Conservation (phyloP, 2,113 vertebrate genomes). For the Mormoops blainvillei region DNA sequence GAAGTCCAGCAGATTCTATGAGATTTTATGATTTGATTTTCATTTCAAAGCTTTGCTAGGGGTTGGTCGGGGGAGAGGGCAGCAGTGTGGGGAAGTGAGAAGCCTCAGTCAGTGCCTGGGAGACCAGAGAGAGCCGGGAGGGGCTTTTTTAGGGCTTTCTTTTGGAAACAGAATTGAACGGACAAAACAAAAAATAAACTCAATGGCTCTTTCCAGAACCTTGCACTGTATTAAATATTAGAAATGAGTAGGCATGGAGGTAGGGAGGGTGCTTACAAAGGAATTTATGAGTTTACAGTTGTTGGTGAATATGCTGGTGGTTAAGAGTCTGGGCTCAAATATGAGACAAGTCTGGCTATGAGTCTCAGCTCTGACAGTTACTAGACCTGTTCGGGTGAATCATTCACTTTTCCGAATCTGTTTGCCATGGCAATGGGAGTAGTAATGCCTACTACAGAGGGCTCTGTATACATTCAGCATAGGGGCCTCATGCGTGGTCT, state of each 20-base stretch:
- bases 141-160: neutral
- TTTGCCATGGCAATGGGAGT: neutral
- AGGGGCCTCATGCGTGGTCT: neutral
- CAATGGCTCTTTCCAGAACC: neutral
- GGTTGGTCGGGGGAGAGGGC: neutral
- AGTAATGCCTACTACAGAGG: neutral
- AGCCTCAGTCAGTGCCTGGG: neutral
- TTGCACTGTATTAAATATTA: neutral
- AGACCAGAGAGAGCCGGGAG: neutral
- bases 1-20: neutral
- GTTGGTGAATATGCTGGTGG: neutral
- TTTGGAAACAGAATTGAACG: neutral
- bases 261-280: neutral
- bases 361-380: neutral
- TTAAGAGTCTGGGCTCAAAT: neutral
- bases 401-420: neutral
- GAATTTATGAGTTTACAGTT: neutral
- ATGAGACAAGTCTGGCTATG: neutral
- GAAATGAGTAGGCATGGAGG: neutral
- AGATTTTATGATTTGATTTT: conserved; percentile 47
- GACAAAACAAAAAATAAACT: neutral
- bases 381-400: neutral
- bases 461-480: neutral
- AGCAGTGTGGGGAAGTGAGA: neutral
- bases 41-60: conserved; percentile 32